Evolutionary conservation across 2,797 vertebrate genomes (phyloP).

Genomic region (Sarcoramphus papa): DNA sequence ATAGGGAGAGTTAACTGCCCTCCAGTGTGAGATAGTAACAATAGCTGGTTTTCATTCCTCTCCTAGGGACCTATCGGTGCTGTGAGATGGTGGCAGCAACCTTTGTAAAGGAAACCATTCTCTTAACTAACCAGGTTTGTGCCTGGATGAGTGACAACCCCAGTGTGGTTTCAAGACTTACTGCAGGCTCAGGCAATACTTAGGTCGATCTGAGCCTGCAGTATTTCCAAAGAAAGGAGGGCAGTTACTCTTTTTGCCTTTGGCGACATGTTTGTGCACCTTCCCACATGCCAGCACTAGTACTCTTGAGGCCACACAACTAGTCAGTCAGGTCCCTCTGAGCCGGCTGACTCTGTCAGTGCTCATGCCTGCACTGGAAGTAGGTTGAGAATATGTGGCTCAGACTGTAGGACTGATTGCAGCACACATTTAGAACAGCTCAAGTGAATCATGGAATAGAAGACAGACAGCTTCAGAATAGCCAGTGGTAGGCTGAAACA

Average conservation of each 20-base stretch:
- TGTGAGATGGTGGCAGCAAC: not conserved
- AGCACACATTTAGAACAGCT: not conserved
- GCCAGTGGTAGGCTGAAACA: not conserved
- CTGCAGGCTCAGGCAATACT: not conserved
- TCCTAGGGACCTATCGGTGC: not conserved
- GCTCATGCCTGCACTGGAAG: not conserved
- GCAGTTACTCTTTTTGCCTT: not conserved
- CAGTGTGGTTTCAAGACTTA: not conserved
- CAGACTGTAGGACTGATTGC: not conserved
- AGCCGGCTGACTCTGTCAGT: not conserved
- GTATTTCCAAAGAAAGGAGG: not conserved
- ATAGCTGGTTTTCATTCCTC: not conserved
- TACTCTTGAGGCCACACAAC: not conserved
- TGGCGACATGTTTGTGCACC: not conserved
- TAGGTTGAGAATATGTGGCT: not conserved
- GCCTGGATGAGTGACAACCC: not conserved
- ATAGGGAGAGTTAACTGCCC: not conserved
- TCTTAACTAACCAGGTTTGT: not conserved
- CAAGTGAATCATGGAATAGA: not conserved
- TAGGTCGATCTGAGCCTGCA: not conserved
- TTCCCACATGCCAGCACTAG: not conserved
- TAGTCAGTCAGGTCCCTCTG: not conserved
- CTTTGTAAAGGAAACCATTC: not conserved
- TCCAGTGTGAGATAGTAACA: not conserved
- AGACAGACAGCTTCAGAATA: not conserved